Evolutionary conservation across 2,113 vertebrate species (phyloP).

Genomic region (Genyomyrus donnyi): DNA sequence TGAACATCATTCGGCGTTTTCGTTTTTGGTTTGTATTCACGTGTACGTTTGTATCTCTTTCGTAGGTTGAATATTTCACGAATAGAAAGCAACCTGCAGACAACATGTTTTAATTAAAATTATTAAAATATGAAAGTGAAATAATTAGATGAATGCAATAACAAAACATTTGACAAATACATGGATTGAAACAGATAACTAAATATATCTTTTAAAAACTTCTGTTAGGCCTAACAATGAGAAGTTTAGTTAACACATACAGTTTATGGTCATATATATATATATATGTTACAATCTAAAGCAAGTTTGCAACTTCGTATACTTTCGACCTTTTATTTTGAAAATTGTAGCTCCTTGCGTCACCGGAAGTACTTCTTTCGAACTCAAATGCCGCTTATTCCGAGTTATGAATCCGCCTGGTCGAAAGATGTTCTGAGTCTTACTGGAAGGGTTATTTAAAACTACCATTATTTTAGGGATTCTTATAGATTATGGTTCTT

Average conservation of each 20-base stretch:
- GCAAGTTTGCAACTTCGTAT: background rate
- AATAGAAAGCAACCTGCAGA: background rate
- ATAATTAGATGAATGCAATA: background rate
- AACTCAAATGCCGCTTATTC: background rate
- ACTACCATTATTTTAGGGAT: background rate
- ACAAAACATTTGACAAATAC: background rate
- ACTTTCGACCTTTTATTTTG: constrained; percentile 6
- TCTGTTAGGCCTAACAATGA: background rate
- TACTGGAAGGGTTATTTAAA: background rate
- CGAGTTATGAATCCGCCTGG: background rate
- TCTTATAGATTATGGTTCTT: background rate
- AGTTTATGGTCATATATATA: background rate
- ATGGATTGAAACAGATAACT: background rate
- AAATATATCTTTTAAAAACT: background rate
- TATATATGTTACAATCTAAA: background rate
- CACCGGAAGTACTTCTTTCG: background rate
- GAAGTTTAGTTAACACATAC: background rate
- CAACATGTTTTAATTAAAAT: background rate
- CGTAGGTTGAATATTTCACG: background rate
- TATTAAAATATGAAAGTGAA: background rate
- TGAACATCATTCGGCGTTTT: background rate
- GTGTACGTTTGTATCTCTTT: background rate
- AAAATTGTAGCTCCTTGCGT: background rate
- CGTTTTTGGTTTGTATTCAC: background rate
- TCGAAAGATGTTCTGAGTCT: background rate